phyloP scores from a whole-genome alignment of 1,140 invertebrate genomes.

The Sinella curviseta region DNA sequence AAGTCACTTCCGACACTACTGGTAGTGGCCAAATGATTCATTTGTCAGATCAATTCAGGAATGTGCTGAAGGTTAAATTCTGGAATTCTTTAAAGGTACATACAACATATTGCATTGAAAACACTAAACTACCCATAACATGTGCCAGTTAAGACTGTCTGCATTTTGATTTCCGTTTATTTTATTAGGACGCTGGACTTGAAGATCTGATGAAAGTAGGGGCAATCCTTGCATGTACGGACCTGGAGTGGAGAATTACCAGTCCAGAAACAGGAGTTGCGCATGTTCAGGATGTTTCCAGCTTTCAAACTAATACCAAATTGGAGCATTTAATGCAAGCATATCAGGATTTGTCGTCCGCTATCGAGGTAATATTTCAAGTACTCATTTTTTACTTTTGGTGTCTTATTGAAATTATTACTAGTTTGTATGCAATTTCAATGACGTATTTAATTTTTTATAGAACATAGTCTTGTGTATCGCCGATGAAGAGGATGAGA shows the following conservation, averaged over 20 bases:
- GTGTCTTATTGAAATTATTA: not conserved
- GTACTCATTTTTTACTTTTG: not conserved
- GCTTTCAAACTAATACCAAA: not conserved
- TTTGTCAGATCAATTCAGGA: not conserved
- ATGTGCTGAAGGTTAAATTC: not conserved
- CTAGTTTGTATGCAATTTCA: not conserved
- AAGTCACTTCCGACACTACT: not conserved
- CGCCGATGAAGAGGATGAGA: too few species aligned
- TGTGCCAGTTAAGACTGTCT: not conserved
- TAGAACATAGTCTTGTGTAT: too few species aligned
- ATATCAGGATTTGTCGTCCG: not conserved
- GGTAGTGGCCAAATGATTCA: not conserved
- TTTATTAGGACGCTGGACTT: not conserved
- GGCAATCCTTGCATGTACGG: not conserved
- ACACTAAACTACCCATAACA: too few species aligned
- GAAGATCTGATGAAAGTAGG: not conserved
- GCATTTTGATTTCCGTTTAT: not conserved
- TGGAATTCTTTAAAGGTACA: slow-evolving; percentile 1
- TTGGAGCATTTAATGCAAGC: not conserved
- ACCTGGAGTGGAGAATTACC: not conserved
- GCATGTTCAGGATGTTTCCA: not conserved
- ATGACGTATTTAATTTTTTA: not conserved
- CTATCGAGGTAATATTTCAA: not conserved
- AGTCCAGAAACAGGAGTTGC: not conserved
- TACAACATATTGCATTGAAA: not conserved